Evolutionary conservation across 2,797 vertebrate genomes (phyloP), one percentile per base, ranked within the genome.

Genomic region (Paratrypauchen microcephalus): DNA sequence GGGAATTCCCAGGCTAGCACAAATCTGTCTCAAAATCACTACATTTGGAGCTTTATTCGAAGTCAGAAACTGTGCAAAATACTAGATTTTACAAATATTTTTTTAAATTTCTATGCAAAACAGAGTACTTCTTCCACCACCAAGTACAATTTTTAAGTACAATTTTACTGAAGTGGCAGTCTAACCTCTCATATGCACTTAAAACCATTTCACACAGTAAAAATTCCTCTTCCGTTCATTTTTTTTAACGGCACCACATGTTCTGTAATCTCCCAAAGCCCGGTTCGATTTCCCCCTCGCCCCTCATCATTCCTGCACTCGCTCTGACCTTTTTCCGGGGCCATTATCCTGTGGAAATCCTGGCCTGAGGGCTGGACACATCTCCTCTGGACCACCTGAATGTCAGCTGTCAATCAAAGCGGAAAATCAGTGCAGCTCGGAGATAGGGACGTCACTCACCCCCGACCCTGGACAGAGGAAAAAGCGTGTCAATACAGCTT

Each of bases 341-440:
- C 57, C 26, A 23, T 68, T 65, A 54, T 69, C 69, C 62, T 1
- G 39, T 15, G 57, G 28, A 16, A 56, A 65, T 28, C 59, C 15
- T 2, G 11, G 55, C 74, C 75, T 70, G 56, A 0, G 65, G 66
- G 65, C 45, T 21, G 32, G 24, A 45, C 62, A 30, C 41, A 21
- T 69, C 48, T 70, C 47, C 8, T 12, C 59, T 5, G 62, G 71
- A 69, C 56, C 39, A 16, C 0, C 16, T 48, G 66, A 65, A 70
- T 58, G 59, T 72, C 59, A 69, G 69, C 75, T 68, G 75, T 70
- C 66, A 68, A 19, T 75, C 68, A 71, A 16, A 9, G 13, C 12
- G 41, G 30, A 28, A 57, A 50, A 58, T 63, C 36, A 28, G 41
- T 56, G 2, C 28, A 23, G 8, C 21, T 39, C 6, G 1, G 30